A percentile compares a stretch with the other conserved stretches of the same genome.
These are phyloP conservation scores for Hormiphora californensis DNA, from an alignment of 37 sponge, comb jelly and placozoan species.

Conservation along the genomic window DNA sequence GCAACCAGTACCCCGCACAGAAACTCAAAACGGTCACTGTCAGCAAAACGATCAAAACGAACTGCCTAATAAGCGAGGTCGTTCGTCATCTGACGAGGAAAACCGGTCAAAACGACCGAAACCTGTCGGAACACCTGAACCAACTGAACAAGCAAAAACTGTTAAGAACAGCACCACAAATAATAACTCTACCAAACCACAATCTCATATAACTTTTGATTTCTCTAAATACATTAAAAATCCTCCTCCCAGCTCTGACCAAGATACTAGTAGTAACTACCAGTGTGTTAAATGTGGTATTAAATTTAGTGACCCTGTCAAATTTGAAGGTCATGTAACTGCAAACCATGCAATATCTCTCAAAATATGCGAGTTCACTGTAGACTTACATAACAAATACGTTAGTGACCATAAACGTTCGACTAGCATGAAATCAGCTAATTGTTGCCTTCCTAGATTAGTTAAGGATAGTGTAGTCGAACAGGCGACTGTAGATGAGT, in stretches of 20 bases:
- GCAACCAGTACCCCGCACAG: too few species aligned
- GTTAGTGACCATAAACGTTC: neutral
- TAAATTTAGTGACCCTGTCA: constrained; percentile 14
- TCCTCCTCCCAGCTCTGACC: neutral
- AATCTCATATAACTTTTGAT: constrained; percentile 32
- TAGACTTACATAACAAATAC: constrained; percentile 44
- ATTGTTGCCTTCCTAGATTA: neutral
- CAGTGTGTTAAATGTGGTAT: neutral
- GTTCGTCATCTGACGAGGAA: too few species aligned
- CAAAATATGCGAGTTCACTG: neutral
- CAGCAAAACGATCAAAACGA: too few species aligned
- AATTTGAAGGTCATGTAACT: constrained; percentile 48
- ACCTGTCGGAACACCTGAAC: too few species aligned
- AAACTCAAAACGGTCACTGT: too few species aligned
- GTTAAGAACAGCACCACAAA: too few species aligned
- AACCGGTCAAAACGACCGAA: too few species aligned
- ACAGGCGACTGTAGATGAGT: neutral
- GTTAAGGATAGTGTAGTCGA: neutral
- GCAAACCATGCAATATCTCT: constrained; percentile 27
- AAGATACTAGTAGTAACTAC: too few species aligned
- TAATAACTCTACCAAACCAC: too few species aligned
- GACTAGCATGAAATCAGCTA: neutral
- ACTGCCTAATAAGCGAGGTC: too few species aligned
- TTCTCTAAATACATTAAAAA: neutral
- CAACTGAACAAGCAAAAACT: too few species aligned